A percentile compares a stretch with the other conserved stretches of the same genome.
Evolutionary conservation across 2,113 vertebrate genomes (phyloP).

Genomic region (Trematomus loennbergii): DNA sequence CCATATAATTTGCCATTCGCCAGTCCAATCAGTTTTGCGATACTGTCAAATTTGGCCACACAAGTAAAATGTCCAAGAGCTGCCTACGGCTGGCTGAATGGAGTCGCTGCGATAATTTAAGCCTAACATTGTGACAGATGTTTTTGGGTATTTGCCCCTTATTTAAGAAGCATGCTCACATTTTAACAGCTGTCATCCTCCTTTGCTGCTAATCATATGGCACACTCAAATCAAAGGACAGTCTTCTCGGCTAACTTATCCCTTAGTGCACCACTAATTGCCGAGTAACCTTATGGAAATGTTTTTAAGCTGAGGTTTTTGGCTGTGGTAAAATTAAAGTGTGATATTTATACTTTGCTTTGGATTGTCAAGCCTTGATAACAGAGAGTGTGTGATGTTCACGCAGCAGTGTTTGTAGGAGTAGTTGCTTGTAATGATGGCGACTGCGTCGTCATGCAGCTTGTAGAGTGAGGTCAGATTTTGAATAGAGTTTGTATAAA

Average conservation of each 20-base stretch:
- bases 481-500: slow-evolving; percentile 71
- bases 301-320: slow-evolving; percentile 27
- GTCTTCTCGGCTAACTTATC: slow-evolving; percentile 13
- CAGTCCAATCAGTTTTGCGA: slow-evolving; percentile 5
- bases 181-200: slow-evolving; percentile 41
- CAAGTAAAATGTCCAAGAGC: background rate
- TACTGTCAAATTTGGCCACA: background rate
- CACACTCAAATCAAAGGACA: slow-evolving; percentile 48
- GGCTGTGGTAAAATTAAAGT: slow-evolving; percentile 58
- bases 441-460: background rate
- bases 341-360: slow-evolving; percentile 71
- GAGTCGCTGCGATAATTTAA: slow-evolving; percentile 45
- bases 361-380: slow-evolving; percentile 48
- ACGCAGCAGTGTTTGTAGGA: slow-evolving; percentile 5
- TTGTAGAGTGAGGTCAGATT: slow-evolving; percentile 33
- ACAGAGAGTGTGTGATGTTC: slow-evolving; percentile 40
- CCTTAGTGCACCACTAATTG: slow-evolving; percentile 75
- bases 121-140: slow-evolving; percentile 16
- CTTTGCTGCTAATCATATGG: slow-evolving; percentile 42
- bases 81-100: background rate
- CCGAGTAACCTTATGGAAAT: slow-evolving; percentile 30
- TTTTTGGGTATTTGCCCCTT: slow-evolving; percentile 47
- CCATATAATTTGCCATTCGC: background rate
- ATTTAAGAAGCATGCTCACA: slow-evolving; percentile 33
- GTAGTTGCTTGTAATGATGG: background rate